Evolutionary conservation across 2,888 invertebrate species (phyloP).

Genomic region (Graphium colonna): DNA sequence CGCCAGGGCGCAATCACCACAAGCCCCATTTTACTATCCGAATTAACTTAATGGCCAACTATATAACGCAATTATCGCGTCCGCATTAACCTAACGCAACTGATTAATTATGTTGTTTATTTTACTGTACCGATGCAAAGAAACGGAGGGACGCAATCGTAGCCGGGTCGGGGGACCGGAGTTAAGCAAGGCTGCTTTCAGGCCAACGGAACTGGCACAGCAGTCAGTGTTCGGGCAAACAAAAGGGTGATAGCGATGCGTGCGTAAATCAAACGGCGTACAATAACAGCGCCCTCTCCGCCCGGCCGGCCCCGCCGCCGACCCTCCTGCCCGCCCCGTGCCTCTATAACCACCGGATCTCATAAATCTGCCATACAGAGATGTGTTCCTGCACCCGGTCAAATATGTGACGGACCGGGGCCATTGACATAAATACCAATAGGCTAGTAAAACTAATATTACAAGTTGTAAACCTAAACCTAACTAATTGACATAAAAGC

Average conservation of each 20-base stretch:
- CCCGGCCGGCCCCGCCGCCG: slow-evolving; percentile 51
- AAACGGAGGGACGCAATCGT: slow-evolving; percentile 3
- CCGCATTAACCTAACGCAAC: slow-evolving; percentile 34
- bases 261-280: slow-evolving; percentile 79
- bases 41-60: slow-evolving; percentile 16
- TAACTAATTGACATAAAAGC: slow-evolving; percentile 9
- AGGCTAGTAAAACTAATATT: slow-evolving; percentile 10
- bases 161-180: slow-evolving; percentile 12
- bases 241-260: slow-evolving; percentile 78
- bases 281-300: slow-evolving; percentile 73
- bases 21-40: slow-evolving; percentile 22
- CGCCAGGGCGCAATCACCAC: slow-evolving; percentile 35
- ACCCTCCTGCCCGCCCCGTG: slow-evolving; percentile 53
- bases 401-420: slow-evolving; percentile 39
- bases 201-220: slow-evolving; percentile 67
- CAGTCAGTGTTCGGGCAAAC: slow-evolving; percentile 73
- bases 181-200: slow-evolving; percentile 53
- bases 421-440: slow-evolving; percentile 30
- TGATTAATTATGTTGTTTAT: slow-evolving; percentile 5
- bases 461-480: background rate
- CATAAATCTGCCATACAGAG: slow-evolving; percentile 75
- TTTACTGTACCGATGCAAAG: background rate
- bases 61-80: slow-evolving; percentile 4
- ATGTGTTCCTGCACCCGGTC: slow-evolving; percentile 59
- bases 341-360: slow-evolving; percentile 58